Base-by-base conservation (phyloP, 2,888 invertebrate species). In the Empis livida region DNA sequence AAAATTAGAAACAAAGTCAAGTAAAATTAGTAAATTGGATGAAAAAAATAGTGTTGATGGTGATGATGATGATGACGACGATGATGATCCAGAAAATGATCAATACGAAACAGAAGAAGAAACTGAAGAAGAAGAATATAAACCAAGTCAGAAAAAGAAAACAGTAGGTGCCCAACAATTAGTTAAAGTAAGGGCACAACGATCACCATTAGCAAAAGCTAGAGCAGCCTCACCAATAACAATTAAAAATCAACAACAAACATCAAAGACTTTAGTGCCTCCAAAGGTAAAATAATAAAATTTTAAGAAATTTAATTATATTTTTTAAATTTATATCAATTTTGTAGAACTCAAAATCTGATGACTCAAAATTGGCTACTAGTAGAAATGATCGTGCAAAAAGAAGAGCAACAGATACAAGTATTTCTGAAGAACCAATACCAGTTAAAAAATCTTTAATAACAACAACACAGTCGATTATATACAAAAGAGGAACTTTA, bases 171-270 rank as follows among this genome's bases (percentile, higher is more conserved):
- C n/a, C 20, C 10, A 14, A 41, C 30, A 30, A 31, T 45, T 49
- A 32, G 43, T 43, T 20, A 53, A 44, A 44, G 32, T 44, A 38
- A 56, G 60, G 42, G 59, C 57, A 51, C 62, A 61, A 55, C 55
- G 61, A 49, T 61, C 60, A 44, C 61, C 60, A 23, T 53, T 61
- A 50, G 61, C 61, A 46, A 61, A 55, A 49, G 61, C 61, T 16
- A 56, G 60, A 54, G 61, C 60, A 14, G 61, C 58, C 35, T 61
- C 62, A 5, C 62, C 62, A 31, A 59, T 61, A 42, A 58, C 59
- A 41, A 57, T 60, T 31, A 57, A 41, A 31, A 38, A 27, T 10
- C 27, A 42, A 27, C 32, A 32, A 13, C 15, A 43, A 32, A 31
- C 13, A 56, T 52, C 57, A 40, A 61, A 55, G 56, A 55, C 49